Evolutionary conservation across 2,113 vertebrate genomes (phyloP), one percentile per base, ranked within the genome.

Genomic region (Speoplatyrhinus poulsoni): DNA sequence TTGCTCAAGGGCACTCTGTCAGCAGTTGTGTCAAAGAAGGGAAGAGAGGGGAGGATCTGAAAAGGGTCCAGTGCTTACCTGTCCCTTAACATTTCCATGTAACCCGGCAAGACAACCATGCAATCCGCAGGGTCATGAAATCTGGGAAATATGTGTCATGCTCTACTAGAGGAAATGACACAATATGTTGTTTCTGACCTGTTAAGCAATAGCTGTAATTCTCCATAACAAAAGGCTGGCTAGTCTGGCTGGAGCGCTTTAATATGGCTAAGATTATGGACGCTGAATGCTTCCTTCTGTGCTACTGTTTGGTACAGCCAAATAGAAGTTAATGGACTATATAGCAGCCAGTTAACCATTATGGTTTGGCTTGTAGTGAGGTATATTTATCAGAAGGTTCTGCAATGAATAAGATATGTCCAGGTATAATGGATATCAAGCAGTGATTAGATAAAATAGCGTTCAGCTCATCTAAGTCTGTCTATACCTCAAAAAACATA

Each of bases 141-240:
- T 66, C 55, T 63, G 66, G 60, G 67, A 57, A 77, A 48, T 62
- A 67, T 49, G 13, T 9, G 57, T 78, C 79, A 77, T 78, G 75
- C 80, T 81, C 75, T 60, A 69, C 65, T 70, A 57, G 52, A 1
- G 60, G 58, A 15, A 53, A 60, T 69, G 61, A 75, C 76, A 67
- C 36, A 2, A 67, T 26, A 26, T 26, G 26, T 26, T 56, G 19
- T 77, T 83, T 77, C 80, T 64, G 87, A 82, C 83, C 56, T 62
- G 65, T 54, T 46, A 67, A 52, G 68, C 53, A 59, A 69, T 47
- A 60, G 65, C 62, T 69, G 62, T 12, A 47, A 73, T 70, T 76
- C 62, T 32, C 70, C 62, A 41, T 79, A 83, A 88, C 58, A 56
- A 85, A 76, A 80, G 66, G 17, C 82, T 80, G 81, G 69, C 62